phyloP scores from a whole-genome alignment of 2,113 vertebrate species.

The Romanogobio albipinnatus region DNA sequence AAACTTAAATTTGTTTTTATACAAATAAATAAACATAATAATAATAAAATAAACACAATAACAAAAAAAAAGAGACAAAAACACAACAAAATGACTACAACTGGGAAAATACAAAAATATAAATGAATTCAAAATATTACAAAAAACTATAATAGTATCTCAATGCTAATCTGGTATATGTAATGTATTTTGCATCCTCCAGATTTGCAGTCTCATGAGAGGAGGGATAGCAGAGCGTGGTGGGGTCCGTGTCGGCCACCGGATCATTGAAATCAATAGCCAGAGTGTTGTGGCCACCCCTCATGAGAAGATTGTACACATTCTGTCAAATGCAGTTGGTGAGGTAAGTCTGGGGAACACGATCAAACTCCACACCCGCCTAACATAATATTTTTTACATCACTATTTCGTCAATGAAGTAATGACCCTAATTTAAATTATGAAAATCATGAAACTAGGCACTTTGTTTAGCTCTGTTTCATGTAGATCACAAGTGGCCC shows the following conservation, averaged over 20 bases:
- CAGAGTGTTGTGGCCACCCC: slow-evolving; percentile 97
- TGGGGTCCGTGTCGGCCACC: slow-evolving; percentile 94
- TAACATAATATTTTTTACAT: slow-evolving; percentile 12
- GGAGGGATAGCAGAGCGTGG: slow-evolving; percentile 95
- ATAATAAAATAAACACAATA: not conserved
- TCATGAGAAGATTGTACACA: slow-evolving; percentile 96
- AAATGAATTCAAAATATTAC: not conserved
- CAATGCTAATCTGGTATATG: not conserved
- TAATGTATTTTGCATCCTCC: not conserved
- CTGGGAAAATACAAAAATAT: not conserved
- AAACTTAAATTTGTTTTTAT: not conserved
- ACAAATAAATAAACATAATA: not conserved
- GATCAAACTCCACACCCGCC: not conserved
- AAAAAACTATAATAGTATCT: too few relatives aligned
- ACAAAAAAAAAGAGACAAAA: not conserved
- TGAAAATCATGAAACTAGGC: not conserved
- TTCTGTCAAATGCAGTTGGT: slow-evolving; percentile 93
- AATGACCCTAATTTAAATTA: not conserved
- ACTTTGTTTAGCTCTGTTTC: not conserved
- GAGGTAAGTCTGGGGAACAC: slow-evolving; percentile 76
- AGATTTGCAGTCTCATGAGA: slow-evolving; percentile 99
- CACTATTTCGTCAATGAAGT: not conserved
- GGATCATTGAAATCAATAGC: slow-evolving; percentile 96
- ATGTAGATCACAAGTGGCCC: not conserved
- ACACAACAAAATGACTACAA: not conserved